Evolutionary conservation across 2,113 vertebrate species (phyloP).

Genomic region (Campylomormyrus numenius): DNA sequence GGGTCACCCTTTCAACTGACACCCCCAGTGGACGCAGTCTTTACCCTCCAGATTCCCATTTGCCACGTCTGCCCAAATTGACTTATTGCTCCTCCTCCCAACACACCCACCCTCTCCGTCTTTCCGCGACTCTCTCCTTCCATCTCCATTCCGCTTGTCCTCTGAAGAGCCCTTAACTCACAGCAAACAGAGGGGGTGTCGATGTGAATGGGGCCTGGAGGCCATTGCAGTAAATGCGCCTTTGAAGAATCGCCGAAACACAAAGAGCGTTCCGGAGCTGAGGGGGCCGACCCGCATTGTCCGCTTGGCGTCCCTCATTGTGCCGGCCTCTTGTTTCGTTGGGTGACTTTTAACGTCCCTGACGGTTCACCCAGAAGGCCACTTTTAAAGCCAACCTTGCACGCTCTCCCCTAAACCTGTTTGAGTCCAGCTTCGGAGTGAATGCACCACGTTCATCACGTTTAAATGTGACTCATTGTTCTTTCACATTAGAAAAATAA

Average conservation of each 20-base stretch:
- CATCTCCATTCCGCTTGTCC: not conserved
- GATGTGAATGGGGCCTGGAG: slow-evolving; percentile 24
- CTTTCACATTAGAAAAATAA: not conserved
- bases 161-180: not conserved
- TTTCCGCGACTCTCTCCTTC: not conserved
- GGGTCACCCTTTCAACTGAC: slow-evolving; percentile 8
- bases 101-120: not conserved
- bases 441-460: not conserved
- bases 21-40: slow-evolving; percentile 27
- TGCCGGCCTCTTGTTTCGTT: not conserved
- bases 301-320: not conserved
- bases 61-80: slow-evolving; percentile 4
- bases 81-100: not conserved
- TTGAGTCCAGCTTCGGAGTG: not conserved
- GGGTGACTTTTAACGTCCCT: not conserved
- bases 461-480: not conserved
- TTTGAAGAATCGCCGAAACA: not conserved
- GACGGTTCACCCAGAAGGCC: not conserved
- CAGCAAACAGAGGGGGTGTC: not conserved
- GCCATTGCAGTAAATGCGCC: slow-evolving; percentile 20
- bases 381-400: too few species aligned
- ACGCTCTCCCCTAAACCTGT: not conserved
- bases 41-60: slow-evolving; percentile 32
- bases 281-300: not conserved
- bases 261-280: slow-evolving; percentile 11